Evolutionary conservation across 2,113 vertebrate species (phyloP), one percentile per base, ranked within the genome.

Genomic region (Chaetodon trifascialis): DNA sequence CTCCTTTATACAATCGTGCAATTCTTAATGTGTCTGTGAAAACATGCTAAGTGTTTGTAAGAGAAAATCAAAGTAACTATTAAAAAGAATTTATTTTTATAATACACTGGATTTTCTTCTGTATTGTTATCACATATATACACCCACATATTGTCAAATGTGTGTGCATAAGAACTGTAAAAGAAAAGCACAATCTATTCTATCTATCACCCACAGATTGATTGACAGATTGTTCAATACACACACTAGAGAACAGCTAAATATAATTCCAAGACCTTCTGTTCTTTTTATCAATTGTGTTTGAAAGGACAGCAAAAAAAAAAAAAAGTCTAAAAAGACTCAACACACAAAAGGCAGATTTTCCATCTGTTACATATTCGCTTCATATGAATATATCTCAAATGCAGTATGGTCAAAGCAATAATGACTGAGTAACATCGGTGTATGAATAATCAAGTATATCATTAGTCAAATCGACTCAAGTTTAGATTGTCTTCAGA

Each of bases 11-110:
- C 40, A 78, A 55, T 58, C 56, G 77, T 76, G 60, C 47, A 63
- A 64, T 76, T 86, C 42, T 83, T 30, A 82, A 75, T 68, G 83
- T 93, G 84, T 91, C 84, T 93, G 86, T 93, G 52, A 88, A 88
- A 88, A 84, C 25, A 80, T 90, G 82, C 58, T 62, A 65, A 81
- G 54, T 90, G 86, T 92, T 84, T 94, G 90, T 93, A 88, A 90
- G 84, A 81, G 83, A 89, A 89, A 83, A 72, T 88, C 64, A 58
- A 88, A 82, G 19, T 85, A 88, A 89, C 79, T 92, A 95, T 95
- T 95, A 95, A 95, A 95, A 92, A 93, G 90, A 40, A 65, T 95
- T 89, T 95, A 95, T 95, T 96, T 95, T 95, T 91, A 80, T 91
- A 94, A 87, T 70, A 81, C 52, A 60, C 42, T 75, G 60, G 49